Evolutionary conservation across 2,888 invertebrate genomes (phyloP), one percentile per base, ranked within the genome.

Genomic region (Ophion slaviceki): DNA sequence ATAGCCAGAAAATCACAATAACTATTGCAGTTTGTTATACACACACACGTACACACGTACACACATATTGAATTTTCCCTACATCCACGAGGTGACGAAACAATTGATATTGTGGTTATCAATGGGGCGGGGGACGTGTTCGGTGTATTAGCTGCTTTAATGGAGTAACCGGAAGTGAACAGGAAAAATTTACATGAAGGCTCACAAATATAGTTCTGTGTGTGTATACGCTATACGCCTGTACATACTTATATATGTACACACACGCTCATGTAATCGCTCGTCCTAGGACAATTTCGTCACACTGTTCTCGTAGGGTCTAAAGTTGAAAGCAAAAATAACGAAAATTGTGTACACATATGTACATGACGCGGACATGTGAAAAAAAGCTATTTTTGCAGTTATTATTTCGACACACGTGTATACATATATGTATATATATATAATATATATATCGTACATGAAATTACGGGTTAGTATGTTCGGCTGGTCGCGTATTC

Each of bases 41-140:
- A 66, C 28, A 61, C 24, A 20, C 11, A 24, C 14, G 14, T 17
- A 61, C 61, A 61, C 61, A 61, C 61, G n/a, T 20, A 61, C 8
- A 20, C 10, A 61, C 40, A 74, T 40, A 75, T 89, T 36, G 89
- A 91, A 17, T 91, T 88, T 91, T 87, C 86, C 88, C 89, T 89
- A 90, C 87, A 90, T 88, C 87, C 84, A 89, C 87, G 84, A 86
- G 90, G 77, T 89, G 88, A 88, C 77, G 80, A 87, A 90, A 89
- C 87, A 90, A 87, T 90, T 90, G 91, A 89, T 91, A 92, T 91
- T 89, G 87, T 87, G 88, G 90, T 92, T 92, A 90, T 88, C 89
- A 89, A 90, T 90, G 90, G 89, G 88, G 88, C 87, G 89, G 89
- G 91, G 11, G 88, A 53, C 91, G 88, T 88, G 90, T 88, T 90